Evolutionary conservation across 2,113 vertebrate genomes (phyloP), one percentile per base, ranked within the genome.

Genomic region (Oreotrochilus melanogaster): DNA sequence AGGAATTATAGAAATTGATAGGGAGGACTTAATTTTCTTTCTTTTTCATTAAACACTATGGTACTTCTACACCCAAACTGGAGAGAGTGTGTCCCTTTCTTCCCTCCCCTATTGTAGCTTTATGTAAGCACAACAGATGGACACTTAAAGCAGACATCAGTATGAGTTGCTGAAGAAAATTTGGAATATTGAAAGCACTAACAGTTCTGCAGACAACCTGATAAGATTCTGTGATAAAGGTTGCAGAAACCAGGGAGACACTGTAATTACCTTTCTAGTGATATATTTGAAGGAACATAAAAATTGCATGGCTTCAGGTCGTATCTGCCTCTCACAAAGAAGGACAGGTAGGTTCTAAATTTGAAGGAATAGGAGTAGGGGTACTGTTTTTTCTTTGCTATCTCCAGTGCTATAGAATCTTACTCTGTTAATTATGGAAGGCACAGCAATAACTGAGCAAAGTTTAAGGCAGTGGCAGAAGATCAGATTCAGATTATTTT

Each of bases 371-470:
- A 66, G 37, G 23, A 47, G 25, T 43, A 91, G n/a, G 24, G 35
- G 15, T 50, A 43, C 35, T 37, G 56, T 13, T 0, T 2, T 22
- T 22, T 0, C 30, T 45, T 58, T 74, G 3, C 39, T 60, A 15
- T 42, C 25, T 78, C 12, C 22, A 48, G 25, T n/a, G 51, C 28
- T 86, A 14, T 74, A 27, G 45, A 57, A 66, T 76, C 42, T 75
- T 30, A 9, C 51, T 25, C 14, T 13, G 22, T 54, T 54, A 60
- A 3, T 64, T 76, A 57, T 0, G 8, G 66, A 67, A 88, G 42
- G 54, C 13, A 3, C 1, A 31, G 30, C 27, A 48, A 43, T 69
- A 79, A 21, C 42, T 64, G 19, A 15, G 42, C n/a, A 47, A 42
- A 79, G 22, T 25, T 78, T 31, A 65, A 69, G 30, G 74, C 39